phyloP scores from a whole-genome alignment of 2,113 vertebrate species.

The Bufo bufo region DNA sequence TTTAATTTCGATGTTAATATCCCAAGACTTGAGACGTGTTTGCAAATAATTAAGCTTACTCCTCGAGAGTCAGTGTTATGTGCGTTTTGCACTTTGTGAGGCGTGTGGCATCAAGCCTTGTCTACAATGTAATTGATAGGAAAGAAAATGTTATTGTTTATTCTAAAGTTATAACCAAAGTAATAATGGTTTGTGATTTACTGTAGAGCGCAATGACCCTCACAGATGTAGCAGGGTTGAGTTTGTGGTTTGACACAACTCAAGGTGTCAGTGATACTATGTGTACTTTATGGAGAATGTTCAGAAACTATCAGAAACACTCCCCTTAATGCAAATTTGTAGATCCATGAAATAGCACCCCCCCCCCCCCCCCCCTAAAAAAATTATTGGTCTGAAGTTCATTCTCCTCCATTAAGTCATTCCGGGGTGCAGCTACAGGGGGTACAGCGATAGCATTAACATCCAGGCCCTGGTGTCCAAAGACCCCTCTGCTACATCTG shows the following conservation, averaged over 20 bases:
- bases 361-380: no score
- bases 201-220: neutral
- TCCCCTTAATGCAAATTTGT: no score
- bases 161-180: neutral
- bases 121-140: neutral
- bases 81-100: neutral
- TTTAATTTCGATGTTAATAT: slow-evolving; percentile 28
- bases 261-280: no score
- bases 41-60: neutral
- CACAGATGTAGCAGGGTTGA: neutral
- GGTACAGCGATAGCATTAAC: no score
- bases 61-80: neutral
- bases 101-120: neutral
- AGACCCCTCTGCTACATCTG: no score
- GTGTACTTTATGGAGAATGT: no score
- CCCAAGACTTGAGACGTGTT: neutral
- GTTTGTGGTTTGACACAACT: neutral
- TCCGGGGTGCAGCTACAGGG: no score
- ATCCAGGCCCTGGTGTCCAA: no score
- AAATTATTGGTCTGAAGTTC: no score
- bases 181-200: neutral
- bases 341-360: no score
- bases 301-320: no score
- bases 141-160: neutral
- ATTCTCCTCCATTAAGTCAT: no score